Base-by-base conservation (phyloP, 2,888 invertebrate genomes). In the Melieria crassipennis region DNA sequence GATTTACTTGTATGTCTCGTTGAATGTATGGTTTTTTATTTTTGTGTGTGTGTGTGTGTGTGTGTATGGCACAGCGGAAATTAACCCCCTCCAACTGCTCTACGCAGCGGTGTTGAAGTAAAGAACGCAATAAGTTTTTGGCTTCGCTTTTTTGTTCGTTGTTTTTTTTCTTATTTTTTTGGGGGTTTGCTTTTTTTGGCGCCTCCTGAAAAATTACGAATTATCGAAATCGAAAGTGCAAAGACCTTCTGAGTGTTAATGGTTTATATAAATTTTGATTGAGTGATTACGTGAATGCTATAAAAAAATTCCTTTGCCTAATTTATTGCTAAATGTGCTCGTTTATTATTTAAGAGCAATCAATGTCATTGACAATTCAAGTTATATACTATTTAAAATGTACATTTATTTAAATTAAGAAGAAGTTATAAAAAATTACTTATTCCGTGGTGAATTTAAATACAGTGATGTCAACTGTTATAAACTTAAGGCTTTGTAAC, bases 221-320 rank as follows among this genome's bases (percentile, higher is more conserved):
- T 58, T 58, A 16, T 66, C 48, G 7, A n/a, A 47, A 47, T 52
- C 5, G 43, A 16, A 16, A 65, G 65, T 52, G 10, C 58, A 66
- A 16, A 47, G 66, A 47, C 66, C 66, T 42, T 13, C 45, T 13
- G 16, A n/a, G 42, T 64, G 52, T 13, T 62, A 16, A 16, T 16
- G 50, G 30, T 30, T 30, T 30, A 30, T 30, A 30, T 30, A 30
- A 30, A 30, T 30, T 30, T 30, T 30, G 30, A 30, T 30, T 30
- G 30, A 2, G 30, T 30, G 2, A 30, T 3, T 30, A 30, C 30
- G 2, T 30, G 30, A 30, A 30, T 30, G 30, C 3, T 30, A 30
- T 30, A 30, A 30, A 30, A 30, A 30, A 30, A 3, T 30, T 30
- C 30, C 30, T 30, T 30, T 30, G 30, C 2, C 30, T 30, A 30